These are phyloP conservation scores for Cecidostiba fungosa DNA, from an alignment of 2,888 invertebrate species.

Conservation along the genomic window DNA sequence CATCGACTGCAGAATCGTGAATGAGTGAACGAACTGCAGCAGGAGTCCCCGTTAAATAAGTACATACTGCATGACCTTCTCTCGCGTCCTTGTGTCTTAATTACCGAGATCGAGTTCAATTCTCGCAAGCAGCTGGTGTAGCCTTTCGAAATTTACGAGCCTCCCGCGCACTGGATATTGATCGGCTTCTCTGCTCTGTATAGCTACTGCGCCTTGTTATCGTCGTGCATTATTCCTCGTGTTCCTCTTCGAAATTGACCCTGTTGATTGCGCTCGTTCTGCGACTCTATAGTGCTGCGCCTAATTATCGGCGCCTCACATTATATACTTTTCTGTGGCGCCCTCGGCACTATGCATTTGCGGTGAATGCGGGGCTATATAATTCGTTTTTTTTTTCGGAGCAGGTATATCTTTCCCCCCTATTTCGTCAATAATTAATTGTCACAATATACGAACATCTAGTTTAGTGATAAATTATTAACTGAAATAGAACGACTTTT, in stretches of 20 bases:
- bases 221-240: neutral
- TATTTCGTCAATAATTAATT: too few species aligned
- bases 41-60: neutral
- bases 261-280: neutral
- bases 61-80: conserved; percentile 5
- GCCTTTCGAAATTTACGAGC: conserved; percentile 12
- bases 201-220: neutral
- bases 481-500: too few species aligned
- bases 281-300: neutral
- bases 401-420: too few species aligned
- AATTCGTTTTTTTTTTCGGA: too few species aligned
- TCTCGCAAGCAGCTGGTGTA: neutral
- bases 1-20: conserved; percentile 29
- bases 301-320: neutral
- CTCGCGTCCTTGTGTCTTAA: conserved; percentile 17
- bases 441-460: too few species aligned
- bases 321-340: too few species aligned
- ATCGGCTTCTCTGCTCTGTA: neutral
- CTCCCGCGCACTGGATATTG: neutral
- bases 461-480: too few species aligned
- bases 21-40: neutral
- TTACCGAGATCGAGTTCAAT: conserved; percentile 18
- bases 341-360: too few species aligned
- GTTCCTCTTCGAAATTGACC: neutral
- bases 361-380: too few species aligned